Evolutionary conservation across 2,888 invertebrate genomes (phyloP).

Genomic region (Oxyscelio sp.): DNA sequence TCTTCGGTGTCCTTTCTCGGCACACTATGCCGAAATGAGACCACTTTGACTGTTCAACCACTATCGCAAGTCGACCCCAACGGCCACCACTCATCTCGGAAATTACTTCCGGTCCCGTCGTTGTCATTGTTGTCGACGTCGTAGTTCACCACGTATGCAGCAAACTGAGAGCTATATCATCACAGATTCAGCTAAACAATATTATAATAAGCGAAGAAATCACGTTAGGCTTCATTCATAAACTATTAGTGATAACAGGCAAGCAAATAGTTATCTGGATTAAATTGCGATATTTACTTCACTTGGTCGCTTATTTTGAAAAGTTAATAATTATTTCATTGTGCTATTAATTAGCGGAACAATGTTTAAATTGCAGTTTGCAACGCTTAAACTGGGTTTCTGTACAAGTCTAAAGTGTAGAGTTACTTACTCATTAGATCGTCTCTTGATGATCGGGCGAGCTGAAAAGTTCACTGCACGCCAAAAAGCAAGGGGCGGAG

Average conservation of each 20-base stretch:
- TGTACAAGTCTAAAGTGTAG: background rate
- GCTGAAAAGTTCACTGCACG: slow-evolving; percentile 64
- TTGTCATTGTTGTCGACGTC: slow-evolving; percentile 80
- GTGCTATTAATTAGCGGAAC: slow-evolving; percentile 4
- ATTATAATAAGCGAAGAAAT: slow-evolving; percentile 59
- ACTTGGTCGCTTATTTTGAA: background rate
- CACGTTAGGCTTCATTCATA: slow-evolving; percentile 35
- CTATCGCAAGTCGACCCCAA: slow-evolving; percentile 85
- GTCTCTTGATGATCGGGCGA: background rate
- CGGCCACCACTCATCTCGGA: slow-evolving; percentile 86
- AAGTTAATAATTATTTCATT: slow-evolving; percentile 9
- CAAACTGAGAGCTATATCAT: slow-evolving; percentile 56
- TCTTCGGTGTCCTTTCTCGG: slow-evolving; percentile 81
- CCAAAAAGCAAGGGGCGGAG: slow-evolving; percentile 84
- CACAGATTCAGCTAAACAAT: slow-evolving; percentile 59
- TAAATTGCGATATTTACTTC: slow-evolving; percentile 29
- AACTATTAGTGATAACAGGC: slow-evolving; percentile 2
- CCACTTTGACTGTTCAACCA: slow-evolving; percentile 88
- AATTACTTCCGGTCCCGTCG: slow-evolving; percentile 88
- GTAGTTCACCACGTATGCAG: slow-evolving; percentile 61
- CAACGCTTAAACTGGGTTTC: too few species aligned
- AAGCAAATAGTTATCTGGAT: slow-evolving; percentile 6
- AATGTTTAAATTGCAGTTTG: slow-evolving; percentile 1
- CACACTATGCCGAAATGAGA: slow-evolving; percentile 85
- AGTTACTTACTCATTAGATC: slow-evolving; percentile 3